Percentiles rank a stretch among this genome's conserved stretches.
Conservation (phyloP, 2,113 vertebrate species). For the Chascanopsetta lugubris region DNA sequence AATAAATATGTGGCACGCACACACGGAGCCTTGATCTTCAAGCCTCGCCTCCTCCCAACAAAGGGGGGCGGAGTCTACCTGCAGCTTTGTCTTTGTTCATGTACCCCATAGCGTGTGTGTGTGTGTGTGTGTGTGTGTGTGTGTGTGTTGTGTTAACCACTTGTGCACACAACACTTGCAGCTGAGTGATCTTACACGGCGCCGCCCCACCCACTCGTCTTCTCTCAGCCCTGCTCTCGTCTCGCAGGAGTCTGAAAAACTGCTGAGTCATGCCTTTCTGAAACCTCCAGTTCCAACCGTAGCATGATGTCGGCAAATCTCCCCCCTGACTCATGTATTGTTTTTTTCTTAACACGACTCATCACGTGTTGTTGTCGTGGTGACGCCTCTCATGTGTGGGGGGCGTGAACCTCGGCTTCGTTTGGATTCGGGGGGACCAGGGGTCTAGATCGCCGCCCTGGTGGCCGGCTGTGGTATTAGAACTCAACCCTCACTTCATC, state of each 20-base stretch:
- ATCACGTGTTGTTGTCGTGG: no score
- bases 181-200: neutral
- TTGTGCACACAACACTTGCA: neutral
- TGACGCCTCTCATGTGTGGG: no score
- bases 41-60: conserved; percentile 48
- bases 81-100: neutral
- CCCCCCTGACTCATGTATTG: no score
- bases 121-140: neutral
- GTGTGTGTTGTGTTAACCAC: neutral
- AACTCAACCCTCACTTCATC: no score
- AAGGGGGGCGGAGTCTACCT: conserved; percentile 31
- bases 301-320: no score
- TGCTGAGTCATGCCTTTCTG: neutral
- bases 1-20: conserved; percentile 62
- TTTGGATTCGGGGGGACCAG: no score
- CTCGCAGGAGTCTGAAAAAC: neutral
- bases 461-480: no score
- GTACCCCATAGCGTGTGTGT: neutral
- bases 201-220: neutral
- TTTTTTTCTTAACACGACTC: no score
- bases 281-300: no score
- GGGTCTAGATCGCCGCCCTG: no score
- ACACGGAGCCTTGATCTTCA: conserved; percentile 61
- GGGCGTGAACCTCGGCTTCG: no score
- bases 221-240: neutral